These are phyloP conservation scores for Microctenopoma lineatum DNA, from an alignment of 2,797 vertebrate species.

Conservation along the genomic window DNA sequence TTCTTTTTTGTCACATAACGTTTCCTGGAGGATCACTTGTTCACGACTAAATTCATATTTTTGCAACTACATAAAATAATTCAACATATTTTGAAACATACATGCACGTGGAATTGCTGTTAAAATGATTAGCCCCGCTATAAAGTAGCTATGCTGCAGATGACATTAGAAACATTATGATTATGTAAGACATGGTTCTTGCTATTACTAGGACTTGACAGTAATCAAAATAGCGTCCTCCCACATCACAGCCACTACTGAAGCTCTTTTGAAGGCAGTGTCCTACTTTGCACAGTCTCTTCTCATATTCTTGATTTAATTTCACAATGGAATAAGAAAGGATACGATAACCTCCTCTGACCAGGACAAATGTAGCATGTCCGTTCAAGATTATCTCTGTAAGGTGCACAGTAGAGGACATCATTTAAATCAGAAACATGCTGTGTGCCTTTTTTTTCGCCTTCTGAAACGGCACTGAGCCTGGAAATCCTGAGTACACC, in stretches of 20 bases:
- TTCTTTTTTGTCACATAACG: neutral
- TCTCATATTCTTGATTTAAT: conserved; percentile 68
- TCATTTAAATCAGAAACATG: conserved; percentile 35
- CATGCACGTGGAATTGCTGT: conserved; percentile 36
- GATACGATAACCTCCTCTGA: conserved; percentile 60
- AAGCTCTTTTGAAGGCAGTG: conserved; percentile 69
- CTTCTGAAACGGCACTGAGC: conserved; percentile 2
- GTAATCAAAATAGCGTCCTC: conserved; percentile 79
- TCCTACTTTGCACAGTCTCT: conserved; percentile 66
- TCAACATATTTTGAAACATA: conserved; percentile 13
- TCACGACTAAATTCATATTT: neutral
- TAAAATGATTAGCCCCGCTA: conserved; percentile 46
- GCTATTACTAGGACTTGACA: conserved; percentile 71
- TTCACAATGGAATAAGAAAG: conserved; percentile 59
- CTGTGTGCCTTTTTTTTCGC: conserved; percentile 11
- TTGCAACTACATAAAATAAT: neutral
- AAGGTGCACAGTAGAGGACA: conserved; percentile 33
- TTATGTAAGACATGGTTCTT: conserved; percentile 74
- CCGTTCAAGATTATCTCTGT: conserved; percentile 51
- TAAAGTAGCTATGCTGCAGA: conserved; percentile 38
- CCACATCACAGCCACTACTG: conserved; percentile 64
- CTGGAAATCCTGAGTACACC: conserved; percentile 4
- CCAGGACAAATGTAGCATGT: conserved; percentile 58
- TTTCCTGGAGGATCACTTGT: neutral
- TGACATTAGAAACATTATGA: conserved; percentile 62